Base-by-base conservation (phyloP, 2,888 invertebrate species). In the Cylloceria caligata region DNA sequence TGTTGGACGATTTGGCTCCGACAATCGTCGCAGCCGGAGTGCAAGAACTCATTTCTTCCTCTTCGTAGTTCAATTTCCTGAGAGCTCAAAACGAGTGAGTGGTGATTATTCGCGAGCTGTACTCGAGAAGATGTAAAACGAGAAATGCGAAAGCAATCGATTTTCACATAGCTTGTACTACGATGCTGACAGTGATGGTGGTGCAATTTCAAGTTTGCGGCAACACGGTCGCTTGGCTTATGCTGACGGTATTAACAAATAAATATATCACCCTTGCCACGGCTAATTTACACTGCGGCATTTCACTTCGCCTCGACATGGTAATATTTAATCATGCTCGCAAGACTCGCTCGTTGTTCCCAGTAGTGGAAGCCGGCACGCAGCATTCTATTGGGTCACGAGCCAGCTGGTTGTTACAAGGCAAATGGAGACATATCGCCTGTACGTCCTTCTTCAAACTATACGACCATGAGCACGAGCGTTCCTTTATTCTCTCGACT, bases 141-240 rank as follows among this genome's bases (percentile, higher is more conserved):
- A 71, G 74, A 71, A 71, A 49, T 55, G 52, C 39, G 16, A 73
- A 24, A 4, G 36, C 47, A 45, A 68, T 68, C 68, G 80, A 76
- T 83, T 76, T 76, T 80, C 21, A 42, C 36, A 11, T 5, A 36
- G 21, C 1, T 45, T 49, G 69, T 36, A 36, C 45, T 30, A 30
- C 30, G 30, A 75, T 65, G 49, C 73, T 67, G 62, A 36, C 69
- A 74, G 36, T 49, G 55, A 65, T 19, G 49, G 62, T 62, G 75
- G 67, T 81, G 84, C 80, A 83, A 86, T 87, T 87, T 83, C 85
- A 84, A 86, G 83, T 83, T 84, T 78, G 74, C 81, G 67, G 80
- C 79, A 78, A 75, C 73, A 73, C 64, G 80, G 47, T 57, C 45
- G 60, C 24, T 19, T 39, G 34, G 42, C 49, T 42, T 62, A 64